A percentile compares a stretch with the other conserved stretches of the same genome.
These are phyloP conservation scores for Threskiornis aethiopicus DNA, from an alignment of 2,797 vertebrate species.

Conservation along the genomic window DNA sequence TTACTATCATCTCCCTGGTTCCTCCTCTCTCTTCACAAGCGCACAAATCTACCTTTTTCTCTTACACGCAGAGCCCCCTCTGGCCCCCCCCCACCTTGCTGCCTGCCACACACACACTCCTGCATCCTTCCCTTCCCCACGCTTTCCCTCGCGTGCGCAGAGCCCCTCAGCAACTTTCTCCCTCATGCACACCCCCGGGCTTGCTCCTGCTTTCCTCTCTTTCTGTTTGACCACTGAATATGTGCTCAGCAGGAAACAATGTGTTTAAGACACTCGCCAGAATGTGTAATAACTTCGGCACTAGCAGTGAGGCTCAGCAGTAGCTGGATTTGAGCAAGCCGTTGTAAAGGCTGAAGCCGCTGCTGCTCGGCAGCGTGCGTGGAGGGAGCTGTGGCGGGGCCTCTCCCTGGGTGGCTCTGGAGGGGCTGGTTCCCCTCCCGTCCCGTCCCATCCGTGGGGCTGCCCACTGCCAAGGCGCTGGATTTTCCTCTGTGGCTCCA, in stretches of 20 bases:
- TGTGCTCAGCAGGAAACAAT: conserved; percentile 43
- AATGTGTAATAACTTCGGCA: conserved; percentile 63
- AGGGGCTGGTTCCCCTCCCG: conserved; percentile 17
- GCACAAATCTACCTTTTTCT: neutral
- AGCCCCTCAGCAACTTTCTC: neutral
- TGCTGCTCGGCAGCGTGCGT: neutral
- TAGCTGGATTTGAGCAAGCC: conserved; percentile 54
- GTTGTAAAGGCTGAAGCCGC: conserved; percentile 56
- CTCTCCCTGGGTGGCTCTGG: neutral
- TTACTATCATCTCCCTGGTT: neutral
- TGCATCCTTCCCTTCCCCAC: neutral
- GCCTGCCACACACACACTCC: neutral
- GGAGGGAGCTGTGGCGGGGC: rapidly evolving
- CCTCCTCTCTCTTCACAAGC: neutral
- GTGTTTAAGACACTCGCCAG: conserved; percentile 28
- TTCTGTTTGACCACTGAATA: neutral
- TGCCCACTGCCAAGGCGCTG: neutral
- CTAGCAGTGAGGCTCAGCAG: conserved; percentile 30
- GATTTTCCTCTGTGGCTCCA: neutral
- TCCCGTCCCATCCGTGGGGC: neutral
- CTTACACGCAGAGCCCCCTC: neutral
- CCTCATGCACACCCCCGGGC: neutral
- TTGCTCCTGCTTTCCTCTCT: neutral
- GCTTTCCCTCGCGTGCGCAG: rapidly evolving
- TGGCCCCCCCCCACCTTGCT: neutral